phyloP scores from a whole-genome alignment of 2,797 vertebrate species.

The Gymnocypris eckloni region DNA sequence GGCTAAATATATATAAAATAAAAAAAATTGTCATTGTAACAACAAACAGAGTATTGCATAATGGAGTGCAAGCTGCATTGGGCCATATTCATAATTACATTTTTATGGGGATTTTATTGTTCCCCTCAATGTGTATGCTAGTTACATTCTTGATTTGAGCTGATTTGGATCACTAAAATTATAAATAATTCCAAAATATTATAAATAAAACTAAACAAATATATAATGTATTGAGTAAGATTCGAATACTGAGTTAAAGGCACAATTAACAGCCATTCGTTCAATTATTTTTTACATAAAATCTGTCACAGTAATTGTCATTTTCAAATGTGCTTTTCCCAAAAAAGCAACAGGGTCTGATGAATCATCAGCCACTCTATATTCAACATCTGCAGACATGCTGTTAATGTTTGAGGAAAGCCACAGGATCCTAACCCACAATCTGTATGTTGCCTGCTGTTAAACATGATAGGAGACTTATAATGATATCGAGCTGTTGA shows the following conservation, averaged over 20 bases:
- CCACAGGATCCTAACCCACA: slow-evolving; percentile 12
- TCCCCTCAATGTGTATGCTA: no score
- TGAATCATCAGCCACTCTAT: slow-evolving; percentile 1
- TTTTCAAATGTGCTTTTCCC: background rate
- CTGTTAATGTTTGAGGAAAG: slow-evolving; percentile 25
- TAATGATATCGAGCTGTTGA: slow-evolving; percentile 24
- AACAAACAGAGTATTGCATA: no score
- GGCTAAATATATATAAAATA: no score
- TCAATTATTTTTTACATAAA: background rate
- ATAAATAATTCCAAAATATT: background rate
- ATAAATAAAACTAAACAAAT: background rate
- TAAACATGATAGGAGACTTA: slow-evolving; percentile 28
- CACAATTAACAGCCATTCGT: background rate
- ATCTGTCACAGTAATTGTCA: background rate
- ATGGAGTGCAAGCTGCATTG: no score
- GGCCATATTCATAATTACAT: no score
- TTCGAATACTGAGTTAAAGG: background rate
- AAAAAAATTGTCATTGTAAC: no score
- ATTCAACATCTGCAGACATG: background rate
- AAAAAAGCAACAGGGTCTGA: background rate
- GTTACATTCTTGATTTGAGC: background rate
- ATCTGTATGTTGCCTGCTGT: background rate
- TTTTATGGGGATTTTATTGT: no score
- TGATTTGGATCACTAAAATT: background rate
- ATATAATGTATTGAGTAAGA: background rate